These are phyloP conservation scores for Eulithis testata DNA, from an alignment of 2,888 invertebrate species.

Conservation along the genomic window DNA sequence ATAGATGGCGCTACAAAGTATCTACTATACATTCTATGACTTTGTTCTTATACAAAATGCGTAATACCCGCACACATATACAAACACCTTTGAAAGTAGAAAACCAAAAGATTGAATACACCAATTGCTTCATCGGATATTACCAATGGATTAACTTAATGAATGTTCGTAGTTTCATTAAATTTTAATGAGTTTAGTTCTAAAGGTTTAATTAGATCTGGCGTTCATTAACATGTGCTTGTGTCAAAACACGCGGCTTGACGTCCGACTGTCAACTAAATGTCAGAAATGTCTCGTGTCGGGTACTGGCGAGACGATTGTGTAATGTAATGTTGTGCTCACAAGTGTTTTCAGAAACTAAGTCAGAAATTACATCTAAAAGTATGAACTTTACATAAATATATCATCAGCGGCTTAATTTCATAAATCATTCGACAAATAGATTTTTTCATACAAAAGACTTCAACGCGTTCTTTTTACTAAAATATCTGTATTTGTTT, in stretches of 20 bases:
- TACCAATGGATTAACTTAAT: conserved; percentile 42
- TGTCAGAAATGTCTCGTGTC: conserved; percentile 68
- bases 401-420: too few species aligned
- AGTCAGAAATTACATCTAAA: too few species aligned
- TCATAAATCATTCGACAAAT: too few species aligned
- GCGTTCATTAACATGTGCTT: conserved; percentile 70
- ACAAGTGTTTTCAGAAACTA: conserved; percentile 33
- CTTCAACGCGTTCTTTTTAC: conserved; percentile 11
- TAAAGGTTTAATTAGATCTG: conserved; percentile 72
- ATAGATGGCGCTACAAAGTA: too few species aligned
- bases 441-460: conserved; percentile 14
- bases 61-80: neutral
- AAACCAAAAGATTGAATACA: neutral
- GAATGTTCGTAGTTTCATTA: conserved; percentile 53
- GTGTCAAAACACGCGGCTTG: conserved; percentile 72
- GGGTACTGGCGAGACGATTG: conserved; percentile 47
- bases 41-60: too few species aligned
- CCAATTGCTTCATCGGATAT: conserved; percentile 22
- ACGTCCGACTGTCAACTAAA: conserved; percentile 69
- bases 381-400: too few species aligned
- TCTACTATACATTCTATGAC: too few species aligned
- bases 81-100: neutral
- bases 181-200: conserved; percentile 66
- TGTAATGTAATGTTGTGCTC: conserved; percentile 52
- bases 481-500: neutral